Evolutionary conservation across 2,797 vertebrate genomes (phyloP).

Genomic region (Lepus oiostolus): DNA sequence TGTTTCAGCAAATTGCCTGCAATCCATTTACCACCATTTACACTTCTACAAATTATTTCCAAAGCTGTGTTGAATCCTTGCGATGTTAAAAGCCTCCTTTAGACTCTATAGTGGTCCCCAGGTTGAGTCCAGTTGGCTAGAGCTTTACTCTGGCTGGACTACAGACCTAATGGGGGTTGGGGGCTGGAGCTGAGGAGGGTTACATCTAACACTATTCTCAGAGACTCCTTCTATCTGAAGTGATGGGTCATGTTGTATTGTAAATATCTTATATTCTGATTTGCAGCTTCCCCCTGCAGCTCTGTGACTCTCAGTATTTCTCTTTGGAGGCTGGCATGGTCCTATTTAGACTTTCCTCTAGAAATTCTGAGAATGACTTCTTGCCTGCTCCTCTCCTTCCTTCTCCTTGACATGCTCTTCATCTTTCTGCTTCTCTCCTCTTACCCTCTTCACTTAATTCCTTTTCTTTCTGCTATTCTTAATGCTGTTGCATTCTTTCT

Average conservation of each 20-base stretch:
- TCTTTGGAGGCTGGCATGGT: background rate
- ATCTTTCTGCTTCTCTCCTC: conserved; percentile 2
- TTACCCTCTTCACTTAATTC: background rate
- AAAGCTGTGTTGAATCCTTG: background rate
- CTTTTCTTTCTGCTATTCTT: conserved; percentile 39
- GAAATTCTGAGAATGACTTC: conserved; percentile 51
- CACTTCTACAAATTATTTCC: background rate
- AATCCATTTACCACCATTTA: background rate
- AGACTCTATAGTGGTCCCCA: background rate
- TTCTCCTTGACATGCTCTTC: background rate
- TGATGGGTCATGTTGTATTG: background rate
- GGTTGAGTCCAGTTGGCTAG: background rate
- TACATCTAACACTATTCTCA: background rate
- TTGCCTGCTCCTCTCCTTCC: background rate
- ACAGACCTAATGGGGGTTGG: background rate
- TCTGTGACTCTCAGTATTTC: background rate
- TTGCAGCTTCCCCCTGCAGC: background rate
- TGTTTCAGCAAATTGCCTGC: background rate
- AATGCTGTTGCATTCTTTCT: background rate
- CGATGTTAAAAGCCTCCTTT: background rate
- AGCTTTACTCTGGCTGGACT: background rate
- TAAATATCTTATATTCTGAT: background rate
- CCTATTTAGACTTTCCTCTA: background rate
- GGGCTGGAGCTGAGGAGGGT: background rate
- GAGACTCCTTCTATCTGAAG: background rate